These are phyloP conservation scores for Boulengerochromis microlepis DNA, from an alignment of 2,113 vertebrate genomes.

Conservation along the genomic window DNA sequence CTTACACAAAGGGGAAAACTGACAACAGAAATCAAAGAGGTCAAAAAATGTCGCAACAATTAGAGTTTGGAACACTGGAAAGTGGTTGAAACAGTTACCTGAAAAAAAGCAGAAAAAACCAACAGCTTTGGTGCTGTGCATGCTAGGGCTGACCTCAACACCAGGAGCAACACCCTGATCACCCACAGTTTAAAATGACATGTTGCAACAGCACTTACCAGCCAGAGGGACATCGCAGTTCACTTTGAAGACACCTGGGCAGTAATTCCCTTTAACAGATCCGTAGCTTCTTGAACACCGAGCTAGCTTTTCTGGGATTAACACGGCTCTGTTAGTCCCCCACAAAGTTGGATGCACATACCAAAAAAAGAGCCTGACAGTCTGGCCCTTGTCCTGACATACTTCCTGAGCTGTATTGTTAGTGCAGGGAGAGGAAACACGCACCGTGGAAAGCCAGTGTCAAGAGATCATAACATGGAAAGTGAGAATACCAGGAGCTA, in stretches of 20 bases:
- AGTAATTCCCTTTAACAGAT: conserved; percentile 37
- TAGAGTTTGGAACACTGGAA: neutral
- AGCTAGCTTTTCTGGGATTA: conserved; percentile 23
- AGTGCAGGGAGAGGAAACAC: conserved; percentile 48
- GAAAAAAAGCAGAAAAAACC: neutral
- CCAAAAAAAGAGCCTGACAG: conserved; percentile 27
- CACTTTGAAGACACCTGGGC: conserved; percentile 45
- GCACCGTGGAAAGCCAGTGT: conserved; percentile 37
- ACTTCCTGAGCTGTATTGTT: conserved; percentile 68
- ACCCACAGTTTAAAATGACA: conserved; percentile 13
- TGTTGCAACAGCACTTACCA: conserved; percentile 55
- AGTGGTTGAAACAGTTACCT: neutral
- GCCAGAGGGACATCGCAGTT: conserved; percentile 58
- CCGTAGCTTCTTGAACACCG: conserved; percentile 8
- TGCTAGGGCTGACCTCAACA: neutral
- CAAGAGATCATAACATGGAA: conserved; percentile 52
- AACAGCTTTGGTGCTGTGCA: neutral
- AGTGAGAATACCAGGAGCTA: conserved; percentile 34
- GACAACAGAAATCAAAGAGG: neutral
- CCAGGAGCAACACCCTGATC: neutral
- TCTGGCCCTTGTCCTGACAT: conserved; percentile 63
- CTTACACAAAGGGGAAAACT: neutral
- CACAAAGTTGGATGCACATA: conserved; percentile 21
- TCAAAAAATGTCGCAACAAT: neutral
- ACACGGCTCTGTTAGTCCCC: neutral